A percentile compares a stretch with the other conserved stretches of the same genome.
Conservation (phyloP, 2,113 vertebrate genomes). For the Tenrec ecaudatus region DNA sequence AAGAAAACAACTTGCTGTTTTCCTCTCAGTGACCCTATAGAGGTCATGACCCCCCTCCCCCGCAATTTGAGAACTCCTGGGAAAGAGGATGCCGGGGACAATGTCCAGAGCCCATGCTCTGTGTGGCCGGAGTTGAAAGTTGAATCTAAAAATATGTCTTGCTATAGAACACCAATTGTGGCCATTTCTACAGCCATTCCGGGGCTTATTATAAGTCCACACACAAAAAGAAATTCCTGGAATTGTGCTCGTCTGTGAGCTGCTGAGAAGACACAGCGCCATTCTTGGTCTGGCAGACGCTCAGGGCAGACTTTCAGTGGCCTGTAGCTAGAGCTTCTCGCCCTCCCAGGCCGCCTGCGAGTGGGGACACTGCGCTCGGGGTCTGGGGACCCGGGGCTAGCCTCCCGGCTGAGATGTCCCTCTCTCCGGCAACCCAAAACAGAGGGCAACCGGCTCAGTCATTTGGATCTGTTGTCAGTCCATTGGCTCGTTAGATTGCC, state of each 20-base stretch:
- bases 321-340: neutral
- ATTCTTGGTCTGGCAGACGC: neutral
- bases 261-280: constrained; percentile 32
- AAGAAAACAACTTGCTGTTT: constrained; percentile 63
- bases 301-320: neutral
- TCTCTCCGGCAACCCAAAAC: neutral
- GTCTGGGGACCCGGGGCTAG: neutral
- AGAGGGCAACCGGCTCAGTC: neutral
- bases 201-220: constrained; percentile 61
- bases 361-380: rapidly evolving
- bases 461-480: neutral
- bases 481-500: neutral
- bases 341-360: neutral
- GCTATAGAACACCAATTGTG: constrained; percentile 79
- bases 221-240: constrained; percentile 69
- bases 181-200: constrained; percentile 55
- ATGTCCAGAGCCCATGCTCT: constrained; percentile 74
- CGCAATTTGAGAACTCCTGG: constrained; percentile 71
- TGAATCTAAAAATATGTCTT: constrained; percentile 80
- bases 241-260: constrained; percentile 56
- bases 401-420: too few relatives aligned
- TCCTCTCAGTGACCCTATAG: constrained; percentile 59
- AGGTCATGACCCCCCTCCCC: constrained; percentile 63
- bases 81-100: constrained; percentile 64
- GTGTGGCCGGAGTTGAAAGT: constrained; percentile 66